These are phyloP conservation scores for Meta bourneti DNA, from an alignment of 2,888 invertebrate genomes.

Conservation along the genomic window DNA sequence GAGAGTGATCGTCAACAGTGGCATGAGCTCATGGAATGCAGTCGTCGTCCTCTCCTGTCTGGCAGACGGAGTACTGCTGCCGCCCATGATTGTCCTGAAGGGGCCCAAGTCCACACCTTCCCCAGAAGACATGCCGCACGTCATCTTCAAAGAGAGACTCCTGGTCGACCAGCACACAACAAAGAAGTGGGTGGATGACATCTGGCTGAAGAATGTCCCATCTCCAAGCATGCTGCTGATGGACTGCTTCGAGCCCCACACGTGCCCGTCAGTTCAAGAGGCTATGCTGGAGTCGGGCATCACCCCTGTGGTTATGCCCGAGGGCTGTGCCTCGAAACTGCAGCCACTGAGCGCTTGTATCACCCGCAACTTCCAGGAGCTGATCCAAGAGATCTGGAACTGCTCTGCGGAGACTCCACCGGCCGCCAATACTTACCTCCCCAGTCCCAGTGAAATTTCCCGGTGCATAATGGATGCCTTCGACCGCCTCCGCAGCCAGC, in stretches of 20 bases:
- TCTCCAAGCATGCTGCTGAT: constrained; percentile 67
- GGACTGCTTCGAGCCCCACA: constrained; percentile 71
- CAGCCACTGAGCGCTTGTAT: constrained; percentile 69
- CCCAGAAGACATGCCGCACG: constrained; percentile 28
- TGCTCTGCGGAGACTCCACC: constrained; percentile 2
- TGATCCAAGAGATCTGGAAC: constrained; percentile 64
- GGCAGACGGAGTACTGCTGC: constrained; percentile 65
- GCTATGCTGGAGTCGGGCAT: constrained; percentile 63
- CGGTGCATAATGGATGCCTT: constrained; percentile 63
- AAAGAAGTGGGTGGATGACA: constrained; percentile 53
- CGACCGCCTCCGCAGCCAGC: constrained; percentile 31
- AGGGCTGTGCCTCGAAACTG: constrained; percentile 71
- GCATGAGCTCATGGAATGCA: constrained; percentile 73
- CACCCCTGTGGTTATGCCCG: constrained; percentile 72
- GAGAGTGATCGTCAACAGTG: constrained; percentile 68
- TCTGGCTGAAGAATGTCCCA: constrained; percentile 64
- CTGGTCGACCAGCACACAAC: constrained; percentile 49
- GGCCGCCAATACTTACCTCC: constrained; percentile 55
- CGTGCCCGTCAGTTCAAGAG: constrained; percentile 49
- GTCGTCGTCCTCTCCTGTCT: constrained; percentile 67
- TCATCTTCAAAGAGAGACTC: constrained; percentile 54
- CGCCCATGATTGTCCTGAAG: constrained; percentile 69
- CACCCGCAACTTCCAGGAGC: constrained; percentile 60
- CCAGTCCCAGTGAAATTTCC: constrained; percentile 39
- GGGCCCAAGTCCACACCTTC: constrained; percentile 17